Percentiles rank a stretch among this genome's conserved stretches.
These are phyloP conservation scores for Paralichthys olivaceus DNA, from an alignment of 2,113 vertebrate genomes.

Conservation along the genomic window DNA sequence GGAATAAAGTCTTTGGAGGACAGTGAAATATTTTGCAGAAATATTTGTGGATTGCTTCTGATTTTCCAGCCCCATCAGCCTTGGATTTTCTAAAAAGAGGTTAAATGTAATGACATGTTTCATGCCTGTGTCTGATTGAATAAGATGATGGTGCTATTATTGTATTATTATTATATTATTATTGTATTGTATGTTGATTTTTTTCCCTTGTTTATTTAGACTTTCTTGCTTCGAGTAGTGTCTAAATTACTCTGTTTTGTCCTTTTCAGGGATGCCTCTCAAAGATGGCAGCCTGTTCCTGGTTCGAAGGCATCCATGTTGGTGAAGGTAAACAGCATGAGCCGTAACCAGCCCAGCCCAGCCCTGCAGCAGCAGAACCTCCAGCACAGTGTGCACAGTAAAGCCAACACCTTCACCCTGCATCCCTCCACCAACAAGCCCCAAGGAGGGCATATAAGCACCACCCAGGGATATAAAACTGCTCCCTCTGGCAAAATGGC, in stretches of 20 bases:
- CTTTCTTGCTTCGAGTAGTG: neutral
- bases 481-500: slow-evolving; percentile 72
- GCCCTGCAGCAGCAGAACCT: slow-evolving; percentile 76
- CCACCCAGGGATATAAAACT: slow-evolving; percentile 77
- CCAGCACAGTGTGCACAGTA: slow-evolving; percentile 65
- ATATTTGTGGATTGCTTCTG: slow-evolving; percentile 55
- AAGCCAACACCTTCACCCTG: slow-evolving; percentile 67
- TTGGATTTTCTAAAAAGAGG: slow-evolving; percentile 16
- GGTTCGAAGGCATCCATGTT: slow-evolving; percentile 90
- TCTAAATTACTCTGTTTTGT: slow-evolving; percentile 35
- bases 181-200: slow-evolving; percentile 1
- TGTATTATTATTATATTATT: neutral
- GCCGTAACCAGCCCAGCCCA: slow-evolving; percentile 74
- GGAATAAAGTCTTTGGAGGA: slow-evolving; percentile 48
- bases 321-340: slow-evolving; percentile 89
- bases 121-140: slow-evolving; percentile 8
- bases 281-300: slow-evolving; percentile 88
- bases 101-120: slow-evolving; percentile 17
- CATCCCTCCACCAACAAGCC: slow-evolving; percentile 76
- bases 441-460: slow-evolving; percentile 69
- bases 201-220: slow-evolving; percentile 8
- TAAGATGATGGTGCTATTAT: slow-evolving; percentile 16
- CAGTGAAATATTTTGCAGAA: slow-evolving; percentile 55
- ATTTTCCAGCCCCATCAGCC: slow-evolving; percentile 46
- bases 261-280: slow-evolving; percentile 77